Conservation (phyloP, 2,113 vertebrate genomes). For the Microtus ochrogaster region DNA sequence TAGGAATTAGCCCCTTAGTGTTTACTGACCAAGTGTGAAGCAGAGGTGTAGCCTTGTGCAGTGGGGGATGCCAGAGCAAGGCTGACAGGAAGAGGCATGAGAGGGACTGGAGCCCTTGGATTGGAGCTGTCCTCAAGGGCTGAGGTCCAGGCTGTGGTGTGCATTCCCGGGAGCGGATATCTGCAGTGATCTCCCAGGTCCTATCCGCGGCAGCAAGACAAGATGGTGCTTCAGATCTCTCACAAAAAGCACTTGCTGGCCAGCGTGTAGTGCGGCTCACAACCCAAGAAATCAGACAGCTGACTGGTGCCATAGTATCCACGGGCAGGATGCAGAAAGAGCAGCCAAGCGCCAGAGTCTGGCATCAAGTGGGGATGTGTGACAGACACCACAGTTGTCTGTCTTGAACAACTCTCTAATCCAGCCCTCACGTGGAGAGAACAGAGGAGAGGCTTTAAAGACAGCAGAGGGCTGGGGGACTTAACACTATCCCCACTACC, state of each 20-base stretch:
- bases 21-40: conserved; percentile 74
- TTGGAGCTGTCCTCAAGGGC: not conserved
- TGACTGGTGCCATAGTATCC: not conserved
- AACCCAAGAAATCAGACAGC: not conserved
- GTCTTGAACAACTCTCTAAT: not conserved
- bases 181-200: not conserved
- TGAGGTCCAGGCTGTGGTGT: not conserved
- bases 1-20: conserved; percentile 74
- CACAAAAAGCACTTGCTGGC: not conserved
- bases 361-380: not conserved
- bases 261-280: not conserved
- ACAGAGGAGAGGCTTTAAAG: not conserved
- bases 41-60: not conserved
- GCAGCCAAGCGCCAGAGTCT: too few relatives aligned
- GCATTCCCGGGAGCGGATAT: not conserved
- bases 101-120: not conserved
- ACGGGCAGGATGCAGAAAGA: not conserved
- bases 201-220: not conserved
- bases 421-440: not conserved
- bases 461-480: not conserved
- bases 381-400: too few relatives aligned
- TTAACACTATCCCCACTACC: not conserved
- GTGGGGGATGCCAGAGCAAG: not conserved
- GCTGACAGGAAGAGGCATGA: too few relatives aligned
- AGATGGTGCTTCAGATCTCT: not conserved